A percentile compares a stretch with the other conserved stretches of the same genome.
Conservation (phyloP, 2,888 invertebrate genomes). For the Caenorhabditis imperialis region DNA sequence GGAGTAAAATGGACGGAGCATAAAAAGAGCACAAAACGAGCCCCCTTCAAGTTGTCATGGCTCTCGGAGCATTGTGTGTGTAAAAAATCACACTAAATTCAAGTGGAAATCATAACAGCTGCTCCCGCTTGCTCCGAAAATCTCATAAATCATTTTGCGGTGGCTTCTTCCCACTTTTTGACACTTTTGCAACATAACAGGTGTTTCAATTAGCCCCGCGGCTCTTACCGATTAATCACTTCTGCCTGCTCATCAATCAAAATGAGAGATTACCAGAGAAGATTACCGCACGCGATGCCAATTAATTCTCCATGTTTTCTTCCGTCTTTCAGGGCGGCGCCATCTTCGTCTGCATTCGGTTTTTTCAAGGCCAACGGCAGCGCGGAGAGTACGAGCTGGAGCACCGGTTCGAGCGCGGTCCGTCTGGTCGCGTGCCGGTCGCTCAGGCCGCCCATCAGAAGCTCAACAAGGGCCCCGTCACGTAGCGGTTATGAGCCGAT, state of each 20-base stretch:
- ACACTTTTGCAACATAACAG: constrained; percentile 41
- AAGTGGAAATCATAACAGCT: no score
- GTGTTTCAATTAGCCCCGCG: constrained; percentile 13
- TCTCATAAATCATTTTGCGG: constrained; percentile 42
- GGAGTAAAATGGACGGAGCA: not conserved
- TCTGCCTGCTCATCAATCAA: constrained; percentile 29
- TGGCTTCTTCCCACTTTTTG: constrained; percentile 20
- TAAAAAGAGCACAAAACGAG: no score
- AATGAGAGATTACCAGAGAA: constrained; percentile 50
- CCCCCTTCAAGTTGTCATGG: no score
- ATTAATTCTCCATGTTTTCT: constrained; percentile 30
- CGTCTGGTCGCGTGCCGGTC: constrained; percentile 54
- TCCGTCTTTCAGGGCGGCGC: constrained; percentile 56
- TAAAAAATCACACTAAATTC: no score
- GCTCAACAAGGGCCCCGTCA: constrained; percentile 39
- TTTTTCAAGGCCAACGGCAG: constrained; percentile 62
- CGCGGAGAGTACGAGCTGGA: constrained; percentile 63
- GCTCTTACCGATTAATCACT: constrained; percentile 32
- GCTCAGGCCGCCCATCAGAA: constrained; percentile 49
- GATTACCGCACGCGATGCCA: constrained; percentile 36
- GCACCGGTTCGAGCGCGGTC: constrained; percentile 60
- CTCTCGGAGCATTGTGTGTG: no score
- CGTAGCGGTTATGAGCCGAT: constrained; percentile 45
- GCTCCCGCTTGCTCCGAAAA: no score
- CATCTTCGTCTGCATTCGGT: constrained; percentile 61